Conservation (phyloP, 2,888 invertebrate species). For the Vanessa cardui region DNA sequence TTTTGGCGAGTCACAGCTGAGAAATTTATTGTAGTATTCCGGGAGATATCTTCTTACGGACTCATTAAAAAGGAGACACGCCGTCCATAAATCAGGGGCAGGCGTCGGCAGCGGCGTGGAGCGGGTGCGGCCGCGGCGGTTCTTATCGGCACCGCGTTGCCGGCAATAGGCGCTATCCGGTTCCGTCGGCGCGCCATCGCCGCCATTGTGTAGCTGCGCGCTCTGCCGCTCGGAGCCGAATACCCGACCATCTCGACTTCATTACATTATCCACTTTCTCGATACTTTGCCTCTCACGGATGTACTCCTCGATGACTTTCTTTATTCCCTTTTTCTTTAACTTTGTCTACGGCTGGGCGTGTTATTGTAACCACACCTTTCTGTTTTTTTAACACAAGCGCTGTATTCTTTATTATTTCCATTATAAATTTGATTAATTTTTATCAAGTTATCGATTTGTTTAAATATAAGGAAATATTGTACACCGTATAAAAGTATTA, state of each 20-base stretch:
- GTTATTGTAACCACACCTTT: constrained; percentile 45
- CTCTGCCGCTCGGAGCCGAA: constrained; percentile 46
- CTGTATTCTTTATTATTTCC: no score
- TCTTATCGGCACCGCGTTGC: constrained; percentile 71
- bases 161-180: constrained; percentile 83
- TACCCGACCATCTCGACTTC: constrained; percentile 62
- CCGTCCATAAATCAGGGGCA: constrained; percentile 80
- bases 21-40: constrained; percentile 78
- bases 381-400: constrained; percentile 7
- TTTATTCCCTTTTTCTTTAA: constrained; percentile 37
- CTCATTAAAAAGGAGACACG: constrained; percentile 83
- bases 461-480: no score
- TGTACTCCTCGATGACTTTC: constrained; percentile 43
- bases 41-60: constrained; percentile 81
- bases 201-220: constrained; percentile 61
- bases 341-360: constrained; percentile 35
- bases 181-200: constrained; percentile 71
- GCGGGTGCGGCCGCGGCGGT: constrained; percentile 56
- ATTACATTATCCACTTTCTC: constrained; percentile 68
- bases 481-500: no score
- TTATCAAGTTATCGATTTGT: no score
- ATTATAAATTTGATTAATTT: no score
- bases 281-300: constrained; percentile 55
- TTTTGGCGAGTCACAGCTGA: constrained; percentile 74
- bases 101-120: constrained; percentile 53